These are phyloP conservation scores for Ormia ochracea DNA, from an alignment of 2,888 invertebrate species.

Conservation along the genomic window DNA sequence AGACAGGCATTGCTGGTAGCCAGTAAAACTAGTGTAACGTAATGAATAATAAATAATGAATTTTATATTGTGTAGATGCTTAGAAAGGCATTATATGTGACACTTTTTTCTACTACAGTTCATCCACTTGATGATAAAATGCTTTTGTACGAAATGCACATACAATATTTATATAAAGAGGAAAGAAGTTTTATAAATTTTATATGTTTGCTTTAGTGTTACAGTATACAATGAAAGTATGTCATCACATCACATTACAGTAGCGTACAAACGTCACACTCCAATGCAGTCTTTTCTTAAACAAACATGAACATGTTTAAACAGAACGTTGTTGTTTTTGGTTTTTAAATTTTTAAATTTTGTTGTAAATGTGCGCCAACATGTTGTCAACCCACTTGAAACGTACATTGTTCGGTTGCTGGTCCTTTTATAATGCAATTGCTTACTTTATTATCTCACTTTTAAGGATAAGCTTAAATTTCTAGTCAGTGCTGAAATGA, in stretches of 20 bases:
- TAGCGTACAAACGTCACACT: too few relatives aligned
- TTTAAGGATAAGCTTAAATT: neutral
- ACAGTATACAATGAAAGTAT: neutral
- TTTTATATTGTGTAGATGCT: slow-evolving; percentile 22
- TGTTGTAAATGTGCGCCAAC: too few relatives aligned
- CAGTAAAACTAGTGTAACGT: neutral
- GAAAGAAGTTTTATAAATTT: slow-evolving; percentile 20
- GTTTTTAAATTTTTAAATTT: too few relatives aligned
- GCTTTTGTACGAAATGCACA: neutral
- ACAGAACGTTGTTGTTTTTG: too few relatives aligned
- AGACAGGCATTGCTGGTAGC: neutral
- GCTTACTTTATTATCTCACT: neutral
- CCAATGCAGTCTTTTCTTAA: too few relatives aligned
- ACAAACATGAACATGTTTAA: neutral
- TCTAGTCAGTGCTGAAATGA: neutral
- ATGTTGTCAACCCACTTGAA: too few relatives aligned
- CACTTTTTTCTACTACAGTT: slow-evolving; percentile 6
- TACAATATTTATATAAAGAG: neutral
- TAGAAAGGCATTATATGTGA: slow-evolving; percentile 53
- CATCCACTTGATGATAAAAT: neutral
- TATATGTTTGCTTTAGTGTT: neutral
- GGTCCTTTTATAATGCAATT: neutral
- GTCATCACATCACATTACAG: too few relatives aligned
- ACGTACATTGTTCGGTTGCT: neutral
- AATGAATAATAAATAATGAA: slow-evolving; percentile 42